phyloP scores from a whole-genome alignment of 2,888 invertebrate species.

The Drosophila nr. perissopoda region DNA sequence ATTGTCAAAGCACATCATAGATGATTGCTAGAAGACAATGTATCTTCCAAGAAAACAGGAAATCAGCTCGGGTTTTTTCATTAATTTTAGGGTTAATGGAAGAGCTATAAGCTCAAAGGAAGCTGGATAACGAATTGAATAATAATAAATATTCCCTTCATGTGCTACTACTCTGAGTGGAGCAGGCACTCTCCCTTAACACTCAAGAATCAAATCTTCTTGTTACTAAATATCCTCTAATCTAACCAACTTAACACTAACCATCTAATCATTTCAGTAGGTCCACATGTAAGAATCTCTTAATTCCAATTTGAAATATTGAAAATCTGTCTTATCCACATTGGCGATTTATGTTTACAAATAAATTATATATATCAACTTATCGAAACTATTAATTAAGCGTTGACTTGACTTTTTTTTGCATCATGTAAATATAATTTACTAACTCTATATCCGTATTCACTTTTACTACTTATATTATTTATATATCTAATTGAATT shows the following conservation, averaged over 20 bases:
- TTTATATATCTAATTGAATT: neutral
- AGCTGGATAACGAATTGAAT: neutral
- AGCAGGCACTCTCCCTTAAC: neutral
- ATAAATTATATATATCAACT: no score
- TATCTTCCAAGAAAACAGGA: neutral
- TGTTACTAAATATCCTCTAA: neutral
- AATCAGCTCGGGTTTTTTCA: neutral
- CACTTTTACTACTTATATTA: neutral
- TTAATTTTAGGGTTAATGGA: neutral
- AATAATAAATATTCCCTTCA: neutral
- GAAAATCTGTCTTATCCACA: neutral
- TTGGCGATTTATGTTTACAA: neutral
- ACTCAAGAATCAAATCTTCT: neutral
- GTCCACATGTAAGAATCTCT: neutral
- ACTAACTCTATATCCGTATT: neutral
- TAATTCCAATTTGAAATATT: neutral
- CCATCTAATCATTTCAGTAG: neutral
- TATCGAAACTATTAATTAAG: accelerated
- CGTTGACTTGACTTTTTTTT: neutral
- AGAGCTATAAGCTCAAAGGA: neutral
- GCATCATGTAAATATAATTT: neutral
- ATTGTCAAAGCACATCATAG: neutral
- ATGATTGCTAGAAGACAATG: neutral
- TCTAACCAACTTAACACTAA: neutral
- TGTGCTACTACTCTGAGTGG: neutral